phyloP scores from a whole-genome alignment of 2,888 invertebrate genomes.

The Habrosyne pyritoides region DNA sequence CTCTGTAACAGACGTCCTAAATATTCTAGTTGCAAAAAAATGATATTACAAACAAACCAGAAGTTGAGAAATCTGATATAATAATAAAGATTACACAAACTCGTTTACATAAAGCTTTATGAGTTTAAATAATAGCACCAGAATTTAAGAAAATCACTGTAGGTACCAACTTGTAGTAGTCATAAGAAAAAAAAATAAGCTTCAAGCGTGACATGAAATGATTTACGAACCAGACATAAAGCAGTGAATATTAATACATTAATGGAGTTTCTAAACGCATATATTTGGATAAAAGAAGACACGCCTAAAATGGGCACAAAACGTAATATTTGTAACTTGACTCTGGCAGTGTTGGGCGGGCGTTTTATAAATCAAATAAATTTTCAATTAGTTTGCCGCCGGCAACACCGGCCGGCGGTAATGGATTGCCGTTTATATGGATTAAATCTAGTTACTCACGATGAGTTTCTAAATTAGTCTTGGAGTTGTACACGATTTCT shows the following conservation, averaged over 20 bases:
- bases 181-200: not conserved
- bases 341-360: constrained; percentile 18
- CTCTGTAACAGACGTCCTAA: not conserved
- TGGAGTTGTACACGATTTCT: constrained; percentile 13
- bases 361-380: constrained; percentile 49
- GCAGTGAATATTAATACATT: constrained; percentile 1
- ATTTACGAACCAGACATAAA: not conserved
- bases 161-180: not conserved
- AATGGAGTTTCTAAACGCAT: not conserved
- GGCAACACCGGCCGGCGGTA: constrained; percentile 14
- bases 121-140: not conserved
- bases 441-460: not conserved
- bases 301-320: not conserved
- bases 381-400: constrained; percentile 33
- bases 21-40: not conserved
- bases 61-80: not conserved
- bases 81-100: constrained; percentile 2
- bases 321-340: constrained; percentile 5
- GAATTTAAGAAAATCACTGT: not conserved
- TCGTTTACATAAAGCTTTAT: not conserved
- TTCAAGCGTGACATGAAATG: not conserved
- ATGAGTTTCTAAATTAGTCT: constrained; percentile 7
- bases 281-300: not conserved
- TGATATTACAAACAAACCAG: not conserved
- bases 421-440: constrained; percentile 6